These are phyloP conservation scores for Platysternon megacephalum DNA, from an alignment of 2,113 vertebrate genomes.

Conservation along the genomic window DNA sequence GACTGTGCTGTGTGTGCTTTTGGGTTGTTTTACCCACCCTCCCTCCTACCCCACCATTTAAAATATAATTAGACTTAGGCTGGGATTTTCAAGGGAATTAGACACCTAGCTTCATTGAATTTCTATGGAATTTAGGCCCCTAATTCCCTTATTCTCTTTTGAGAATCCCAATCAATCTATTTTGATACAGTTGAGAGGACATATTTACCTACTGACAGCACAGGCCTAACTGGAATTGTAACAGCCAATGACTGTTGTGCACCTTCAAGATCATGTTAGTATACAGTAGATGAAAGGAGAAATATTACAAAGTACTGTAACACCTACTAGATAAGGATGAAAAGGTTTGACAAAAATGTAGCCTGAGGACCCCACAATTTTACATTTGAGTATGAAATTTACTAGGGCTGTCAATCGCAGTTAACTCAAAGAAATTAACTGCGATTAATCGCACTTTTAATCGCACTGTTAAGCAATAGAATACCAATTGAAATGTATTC, in stretches of 20 bases:
- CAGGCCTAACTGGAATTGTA: too few relatives aligned
- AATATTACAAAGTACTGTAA: background rate
- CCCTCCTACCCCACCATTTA: background rate
- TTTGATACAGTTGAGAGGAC: background rate
- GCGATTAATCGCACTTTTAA: too few relatives aligned
- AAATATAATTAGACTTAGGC: background rate
- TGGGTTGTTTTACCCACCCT: background rate
- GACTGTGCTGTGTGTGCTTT: background rate
- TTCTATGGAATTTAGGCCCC: background rate
- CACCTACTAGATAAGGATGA: background rate
- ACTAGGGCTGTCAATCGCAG: too few relatives aligned
- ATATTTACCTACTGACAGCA: background rate
- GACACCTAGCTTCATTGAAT: background rate
- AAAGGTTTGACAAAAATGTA: background rate
- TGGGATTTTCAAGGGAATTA: background rate
- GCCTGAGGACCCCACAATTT: background rate
- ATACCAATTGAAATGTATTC: too few relatives aligned
- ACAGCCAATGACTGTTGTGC: background rate
- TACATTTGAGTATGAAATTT: background rate
- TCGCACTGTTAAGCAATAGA: too few relatives aligned
- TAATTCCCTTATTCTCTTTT: background rate
- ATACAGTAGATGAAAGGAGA: background rate
- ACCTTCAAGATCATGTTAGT: background rate
- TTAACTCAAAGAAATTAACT: too few relatives aligned
- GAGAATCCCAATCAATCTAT: background rate